Evolutionary conservation across 2,797 vertebrate genomes (phyloP).

Genomic region (Acomys russatus): DNA sequence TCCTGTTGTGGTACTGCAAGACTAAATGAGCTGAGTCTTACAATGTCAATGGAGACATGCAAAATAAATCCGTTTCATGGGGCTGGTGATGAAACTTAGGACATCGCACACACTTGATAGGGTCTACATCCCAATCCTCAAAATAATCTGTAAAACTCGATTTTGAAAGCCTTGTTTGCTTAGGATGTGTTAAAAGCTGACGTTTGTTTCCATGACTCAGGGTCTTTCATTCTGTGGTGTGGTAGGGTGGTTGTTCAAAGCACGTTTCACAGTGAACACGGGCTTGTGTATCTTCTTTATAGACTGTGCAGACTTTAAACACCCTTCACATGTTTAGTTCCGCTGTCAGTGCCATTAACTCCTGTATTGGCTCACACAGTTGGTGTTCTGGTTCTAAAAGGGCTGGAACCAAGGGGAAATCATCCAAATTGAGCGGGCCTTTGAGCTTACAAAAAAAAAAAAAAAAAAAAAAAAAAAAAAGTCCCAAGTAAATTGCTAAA

Average conservation of each 20-base stretch:
- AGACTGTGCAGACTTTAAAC: neutral
- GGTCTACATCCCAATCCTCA: neutral
- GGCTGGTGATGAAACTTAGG: neutral
- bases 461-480: neutral
- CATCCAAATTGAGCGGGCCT: rapidly evolving
- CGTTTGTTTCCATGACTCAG: neutral
- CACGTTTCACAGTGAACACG: neutral
- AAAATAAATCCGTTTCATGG: neutral
- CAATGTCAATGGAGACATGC: neutral
- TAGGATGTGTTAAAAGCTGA: neutral
- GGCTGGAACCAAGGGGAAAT: neutral
- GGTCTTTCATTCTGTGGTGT: neutral
- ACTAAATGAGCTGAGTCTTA: neutral
- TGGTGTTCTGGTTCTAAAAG: neutral
- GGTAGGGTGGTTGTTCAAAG: neutral
- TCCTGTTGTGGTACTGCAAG: neutral
- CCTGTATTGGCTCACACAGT: neutral
- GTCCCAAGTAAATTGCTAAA: neutral
- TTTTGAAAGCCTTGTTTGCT: neutral
- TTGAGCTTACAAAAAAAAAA: neutral
- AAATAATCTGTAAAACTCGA: neutral
- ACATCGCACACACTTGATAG: neutral
- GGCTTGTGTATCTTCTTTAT: neutral
- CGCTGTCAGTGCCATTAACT: neutral
- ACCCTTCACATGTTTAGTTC: neutral